Percentiles rank a stretch among this genome's conserved stretches.
Conservation (phyloP, 2,888 invertebrate species). For the Drosophila nr. fundita region DNA sequence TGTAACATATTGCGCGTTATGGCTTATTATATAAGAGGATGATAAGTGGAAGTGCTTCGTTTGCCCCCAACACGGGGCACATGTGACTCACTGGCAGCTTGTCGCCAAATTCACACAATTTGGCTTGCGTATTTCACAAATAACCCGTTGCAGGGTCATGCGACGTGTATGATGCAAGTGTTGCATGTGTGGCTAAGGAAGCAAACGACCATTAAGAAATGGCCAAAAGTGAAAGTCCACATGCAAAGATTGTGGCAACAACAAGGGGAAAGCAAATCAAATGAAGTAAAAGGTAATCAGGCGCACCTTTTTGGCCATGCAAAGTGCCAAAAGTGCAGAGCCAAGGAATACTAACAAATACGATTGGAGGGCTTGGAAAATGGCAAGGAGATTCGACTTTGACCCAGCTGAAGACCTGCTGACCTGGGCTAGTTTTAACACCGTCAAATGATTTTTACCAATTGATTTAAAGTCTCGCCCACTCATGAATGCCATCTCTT, state of each 20-base stretch:
- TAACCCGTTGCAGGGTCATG: conserved; percentile 29
- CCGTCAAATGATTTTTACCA: conserved; percentile 51
- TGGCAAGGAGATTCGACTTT: conserved; percentile 45
- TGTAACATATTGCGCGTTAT: conserved; percentile 77
- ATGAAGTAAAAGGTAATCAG: conserved; percentile 62
- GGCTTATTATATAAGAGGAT: conserved; percentile 66
- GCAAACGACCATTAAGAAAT: conserved; percentile 62
- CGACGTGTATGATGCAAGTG: conserved; percentile 63
- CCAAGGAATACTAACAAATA: not conserved
- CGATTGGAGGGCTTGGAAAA: not conserved
- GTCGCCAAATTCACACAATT: conserved; percentile 45
- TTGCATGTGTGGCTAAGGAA: conserved; percentile 67
- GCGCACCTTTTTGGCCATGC: conserved; percentile 67
- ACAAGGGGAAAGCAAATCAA: not conserved
- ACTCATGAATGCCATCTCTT: not conserved
- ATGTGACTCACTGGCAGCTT: conserved; percentile 43
- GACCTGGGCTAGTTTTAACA: conserved; percentile 48
- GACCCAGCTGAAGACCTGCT: conserved; percentile 68
- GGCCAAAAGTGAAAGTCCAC: conserved; percentile 74
- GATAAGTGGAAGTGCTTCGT: conserved; percentile 30
- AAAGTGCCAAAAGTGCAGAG: conserved; percentile 38
- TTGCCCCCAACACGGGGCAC: conserved; percentile 13
- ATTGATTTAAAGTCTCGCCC: conserved; percentile 62
- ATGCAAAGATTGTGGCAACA: conserved; percentile 67
- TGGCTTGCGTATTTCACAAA: conserved; percentile 37